Base-by-base conservation (phyloP, 1,140 invertebrate genomes). In the Zaprionus ghesquierei region DNA sequence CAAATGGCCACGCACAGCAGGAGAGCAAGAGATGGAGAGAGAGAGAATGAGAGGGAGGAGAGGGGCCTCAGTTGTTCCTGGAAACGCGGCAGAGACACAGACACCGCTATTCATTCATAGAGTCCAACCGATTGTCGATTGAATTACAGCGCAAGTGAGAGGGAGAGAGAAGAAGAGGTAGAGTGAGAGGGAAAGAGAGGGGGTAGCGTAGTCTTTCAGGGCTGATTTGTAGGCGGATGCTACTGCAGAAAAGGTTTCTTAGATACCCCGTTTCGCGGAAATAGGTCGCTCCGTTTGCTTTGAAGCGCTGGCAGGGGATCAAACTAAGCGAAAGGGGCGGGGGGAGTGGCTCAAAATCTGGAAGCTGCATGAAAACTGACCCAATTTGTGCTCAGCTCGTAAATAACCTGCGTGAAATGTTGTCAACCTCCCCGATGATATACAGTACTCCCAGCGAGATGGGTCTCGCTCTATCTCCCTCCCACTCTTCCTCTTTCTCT, bases 51-150 rank as follows among this genome's bases (percentile, higher is more conserved):
- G 49, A 20, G 70, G 15, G 18, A 10, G 56, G n/a, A 20, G 18
- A 10, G 49, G 20, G 55, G 27, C 22, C 49, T 53, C 15, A 38
- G 33, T n/a, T 69, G 15, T 79, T 87, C 82, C 69, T 70, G 75
- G 82, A 86, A 86, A 53, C 31, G 13, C 18, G 51, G 58, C 35
- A 13, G 35, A 41, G 22, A 75, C 58, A 75, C 61, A 63, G 72
- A 56, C 49, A 31, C 27, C 46, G 13, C 29, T 61, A 75, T 81
- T 78, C 81, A 85, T 85, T 87, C 79, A 82, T 78, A 78, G 69
- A 46, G 59, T 65, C 64, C 44, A 46, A 49, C 64, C 62, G 51
- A 41, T 58, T 70, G 56, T 73, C 63, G 79, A 87, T 86, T 86
- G 64, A 89, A 86, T 86, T 87, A 82, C 81, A 85, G 70, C 61